These are phyloP conservation scores for Luidia sarsii DNA, from an alignment of 53 echinoderm and acorn worm species.

Conservation along the genomic window DNA sequence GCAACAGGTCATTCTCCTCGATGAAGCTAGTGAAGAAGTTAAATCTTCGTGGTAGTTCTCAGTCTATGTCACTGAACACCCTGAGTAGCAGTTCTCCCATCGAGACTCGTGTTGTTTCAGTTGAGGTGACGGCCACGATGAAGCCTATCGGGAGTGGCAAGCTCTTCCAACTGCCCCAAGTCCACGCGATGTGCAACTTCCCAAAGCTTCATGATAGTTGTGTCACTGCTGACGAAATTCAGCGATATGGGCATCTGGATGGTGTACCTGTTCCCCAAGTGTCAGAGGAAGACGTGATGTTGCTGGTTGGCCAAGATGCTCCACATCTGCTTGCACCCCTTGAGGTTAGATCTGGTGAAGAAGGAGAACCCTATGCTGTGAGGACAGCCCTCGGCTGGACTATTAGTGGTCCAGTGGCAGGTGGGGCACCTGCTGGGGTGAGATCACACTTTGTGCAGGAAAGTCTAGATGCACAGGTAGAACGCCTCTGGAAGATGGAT, in stretches of 20 bases:
- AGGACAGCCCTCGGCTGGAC: slow-evolving; percentile 50
- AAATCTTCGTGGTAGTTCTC: neutral
- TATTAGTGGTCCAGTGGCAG: slow-evolving; percentile 31
- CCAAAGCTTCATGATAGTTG: slow-evolving; percentile 18
- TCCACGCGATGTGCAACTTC: slow-evolving; percentile 19
- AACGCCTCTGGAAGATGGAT: slow-evolving; percentile 61
- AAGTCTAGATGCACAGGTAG: slow-evolving; percentile 41
- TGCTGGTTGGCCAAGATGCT: slow-evolving; percentile 59
- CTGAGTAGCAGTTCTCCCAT: neutral
- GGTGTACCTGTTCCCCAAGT: slow-evolving; percentile 25
- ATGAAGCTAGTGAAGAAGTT: slow-evolving; percentile 14
- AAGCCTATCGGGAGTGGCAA: neutral
- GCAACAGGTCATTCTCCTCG: slow-evolving; percentile 31
- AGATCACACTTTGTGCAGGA: slow-evolving; percentile 9
- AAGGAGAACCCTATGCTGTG: slow-evolving; percentile 45
- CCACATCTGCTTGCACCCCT: no score
- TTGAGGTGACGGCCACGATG: neutral
- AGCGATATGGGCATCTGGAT: slow-evolving; percentile 11
- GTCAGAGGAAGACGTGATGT: slow-evolving; percentile 20
- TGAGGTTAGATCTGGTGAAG: slow-evolving; percentile 16
- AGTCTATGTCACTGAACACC: slow-evolving; percentile 31
- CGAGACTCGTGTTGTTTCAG: neutral
- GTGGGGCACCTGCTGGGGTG: neutral
- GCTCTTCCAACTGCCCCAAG: slow-evolving; percentile 30
- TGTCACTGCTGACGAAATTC: slow-evolving; percentile 20